A percentile compares a stretch with the other conserved stretches of the same genome.
These are phyloP conservation scores for Columba guinea DNA, from an alignment of 2,797 vertebrate species.

Conservation along the genomic window DNA sequence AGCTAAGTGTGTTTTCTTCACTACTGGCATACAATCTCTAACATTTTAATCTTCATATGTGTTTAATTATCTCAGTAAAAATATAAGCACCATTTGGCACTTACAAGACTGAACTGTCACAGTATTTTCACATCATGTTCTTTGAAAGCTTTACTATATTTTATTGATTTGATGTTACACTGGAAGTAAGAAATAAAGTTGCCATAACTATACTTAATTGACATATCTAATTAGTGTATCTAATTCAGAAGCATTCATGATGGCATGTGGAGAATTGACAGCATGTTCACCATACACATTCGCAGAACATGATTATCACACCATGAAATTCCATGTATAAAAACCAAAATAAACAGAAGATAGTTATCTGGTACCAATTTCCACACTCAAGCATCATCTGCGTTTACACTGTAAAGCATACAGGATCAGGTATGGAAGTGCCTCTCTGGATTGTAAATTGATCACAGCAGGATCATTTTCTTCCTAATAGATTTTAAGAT, in stretches of 20 bases:
- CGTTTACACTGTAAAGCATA: background rate
- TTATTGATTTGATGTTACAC: background rate
- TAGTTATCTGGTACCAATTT: background rate
- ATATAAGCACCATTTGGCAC: background rate
- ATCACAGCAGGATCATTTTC: conserved; percentile 46
- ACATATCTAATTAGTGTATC: conserved; percentile 18
- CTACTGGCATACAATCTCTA: background rate
- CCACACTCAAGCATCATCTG: background rate
- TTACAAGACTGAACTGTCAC: background rate
- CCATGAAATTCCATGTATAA: background rate
- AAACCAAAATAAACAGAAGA: background rate
- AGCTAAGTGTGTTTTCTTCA: background rate
- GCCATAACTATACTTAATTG: conserved; percentile 26
- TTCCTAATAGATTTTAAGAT: conserved; percentile 28
- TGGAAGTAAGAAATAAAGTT: conserved; percentile 34
- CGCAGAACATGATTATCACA: background rate
- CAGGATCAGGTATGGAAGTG: conserved; percentile 8
- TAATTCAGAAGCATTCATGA: conserved; percentile 15
- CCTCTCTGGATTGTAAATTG: background rate
- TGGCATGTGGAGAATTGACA: conserved; percentile 6
- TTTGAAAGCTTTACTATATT: conserved; percentile 15
- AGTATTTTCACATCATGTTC: conserved; percentile 1
- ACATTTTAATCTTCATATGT: background rate
- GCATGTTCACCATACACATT: background rate
- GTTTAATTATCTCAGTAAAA: background rate